Percentiles rank a stretch among this genome's conserved stretches.
Evolutionary conservation across 2,113 vertebrate genomes (phyloP).

Genomic region (chimpanzee (Pan troglodytes)): NHGRI_mPanTro3-v2.1_pri NC_072398.2:160115001-160115500

Average conservation of each 20-base stretch:
- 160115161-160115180: background rate
- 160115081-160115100: background rate
- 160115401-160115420: background rate
- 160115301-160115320: background rate
- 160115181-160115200: background rate
- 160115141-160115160: background rate
- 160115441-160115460: background rate
- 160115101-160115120: background rate
- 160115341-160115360: background rate
- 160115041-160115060: background rate
- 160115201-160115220: background rate
- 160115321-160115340: background rate
- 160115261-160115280: background rate
- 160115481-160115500: too few species aligned
- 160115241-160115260: background rate
- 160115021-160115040: background rate
- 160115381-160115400: background rate
- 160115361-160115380: background rate
- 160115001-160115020: background rate
- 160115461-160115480: background rate
- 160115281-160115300: background rate
- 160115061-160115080: background rate
- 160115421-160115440: background rate
- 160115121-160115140: background rate
- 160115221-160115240: background rate